Evolutionary conservation across 1,140 invertebrate genomes (phyloP).

Genomic region (Pseudomyrmex concolor): DNA sequence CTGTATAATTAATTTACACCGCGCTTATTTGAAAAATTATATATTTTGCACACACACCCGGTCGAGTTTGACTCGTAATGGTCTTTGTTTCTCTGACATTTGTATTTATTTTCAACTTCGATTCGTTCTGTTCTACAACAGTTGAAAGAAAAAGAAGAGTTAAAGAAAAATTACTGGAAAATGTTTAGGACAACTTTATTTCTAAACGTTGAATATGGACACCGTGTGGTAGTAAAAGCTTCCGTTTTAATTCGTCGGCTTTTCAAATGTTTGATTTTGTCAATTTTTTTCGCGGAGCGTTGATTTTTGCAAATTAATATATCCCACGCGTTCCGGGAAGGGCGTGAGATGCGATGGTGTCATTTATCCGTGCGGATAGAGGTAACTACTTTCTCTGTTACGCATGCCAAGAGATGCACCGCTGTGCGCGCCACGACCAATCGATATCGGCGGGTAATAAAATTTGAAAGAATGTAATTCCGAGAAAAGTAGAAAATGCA

Average conservation of each 20-base stretch:
- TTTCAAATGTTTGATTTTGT: constrained; percentile 28
- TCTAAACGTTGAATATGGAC: background rate
- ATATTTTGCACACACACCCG: no score
- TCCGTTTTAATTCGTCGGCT: background rate
- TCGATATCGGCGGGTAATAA: constrained; percentile 60
- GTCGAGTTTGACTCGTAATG: no score
- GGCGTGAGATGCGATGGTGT: constrained; percentile 12
- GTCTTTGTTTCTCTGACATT: no score
- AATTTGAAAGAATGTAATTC: constrained; percentile 60
- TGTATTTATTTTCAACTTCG: no score
- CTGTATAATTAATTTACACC: no score
- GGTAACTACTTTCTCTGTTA: constrained; percentile 21
- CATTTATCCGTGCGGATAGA: constrained; percentile 20
- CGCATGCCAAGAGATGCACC: constrained; percentile 40
- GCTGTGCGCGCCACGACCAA: constrained; percentile 26
- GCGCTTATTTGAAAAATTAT: no score
- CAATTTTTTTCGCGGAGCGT: constrained; percentile 4
- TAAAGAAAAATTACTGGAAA: no score
- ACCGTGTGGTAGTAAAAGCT: constrained; percentile 17
- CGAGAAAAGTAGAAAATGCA: constrained; percentile 57
- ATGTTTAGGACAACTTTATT: no score
- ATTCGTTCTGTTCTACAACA: no score
- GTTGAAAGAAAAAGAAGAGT: no score
- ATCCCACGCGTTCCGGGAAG: constrained; percentile 21
- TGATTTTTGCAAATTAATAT: constrained; percentile 60